A percentile compares a stretch with the other conserved stretches of the same genome.
Conservation (phyloP, 2,888 invertebrate species). For the Phaonia tiefii region DNA sequence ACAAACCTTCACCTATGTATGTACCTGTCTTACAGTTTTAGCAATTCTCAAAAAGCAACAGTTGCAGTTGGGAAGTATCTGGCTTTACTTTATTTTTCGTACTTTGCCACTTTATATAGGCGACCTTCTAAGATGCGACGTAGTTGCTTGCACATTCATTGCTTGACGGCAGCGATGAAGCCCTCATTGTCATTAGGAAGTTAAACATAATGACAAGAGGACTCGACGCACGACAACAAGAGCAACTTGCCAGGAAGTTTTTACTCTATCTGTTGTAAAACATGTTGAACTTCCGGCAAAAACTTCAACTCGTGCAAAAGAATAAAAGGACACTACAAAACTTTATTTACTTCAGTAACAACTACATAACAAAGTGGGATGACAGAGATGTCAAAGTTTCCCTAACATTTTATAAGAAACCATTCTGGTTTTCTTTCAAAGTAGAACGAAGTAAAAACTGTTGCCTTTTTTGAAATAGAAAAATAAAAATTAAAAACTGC, state of each 20-base stretch:
- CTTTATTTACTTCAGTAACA: no score
- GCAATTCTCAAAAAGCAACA: no score
- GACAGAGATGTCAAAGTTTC: not conserved
- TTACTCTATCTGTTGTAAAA: slow-evolving; percentile 3
- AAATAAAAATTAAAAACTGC: not conserved
- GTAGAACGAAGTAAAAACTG: not conserved
- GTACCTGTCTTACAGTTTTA: no score
- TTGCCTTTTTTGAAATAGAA: not conserved
- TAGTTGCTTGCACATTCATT: not conserved
- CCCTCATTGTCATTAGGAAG: slow-evolving; percentile 27
- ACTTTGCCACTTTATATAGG: not conserved
- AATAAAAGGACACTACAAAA: not conserved
- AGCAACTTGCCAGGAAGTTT: slow-evolving; percentile 9
- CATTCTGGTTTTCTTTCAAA: not conserved
- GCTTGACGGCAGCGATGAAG: not conserved
- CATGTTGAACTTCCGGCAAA: slow-evolving; percentile 11
- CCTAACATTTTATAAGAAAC: slow-evolving; percentile 3
- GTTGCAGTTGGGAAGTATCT: not conserved
- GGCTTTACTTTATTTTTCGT: not conserved
- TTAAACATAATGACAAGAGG: slow-evolving; percentile 11
- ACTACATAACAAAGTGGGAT: no score
- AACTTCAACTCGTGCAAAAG: not conserved
- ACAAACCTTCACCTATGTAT: no score
- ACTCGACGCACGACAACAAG: not conserved
- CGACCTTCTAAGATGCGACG: not conserved